Base-by-base conservation (phyloP, 53 echinoderm and acorn worm species). In the Arbacia lixula region DNA sequence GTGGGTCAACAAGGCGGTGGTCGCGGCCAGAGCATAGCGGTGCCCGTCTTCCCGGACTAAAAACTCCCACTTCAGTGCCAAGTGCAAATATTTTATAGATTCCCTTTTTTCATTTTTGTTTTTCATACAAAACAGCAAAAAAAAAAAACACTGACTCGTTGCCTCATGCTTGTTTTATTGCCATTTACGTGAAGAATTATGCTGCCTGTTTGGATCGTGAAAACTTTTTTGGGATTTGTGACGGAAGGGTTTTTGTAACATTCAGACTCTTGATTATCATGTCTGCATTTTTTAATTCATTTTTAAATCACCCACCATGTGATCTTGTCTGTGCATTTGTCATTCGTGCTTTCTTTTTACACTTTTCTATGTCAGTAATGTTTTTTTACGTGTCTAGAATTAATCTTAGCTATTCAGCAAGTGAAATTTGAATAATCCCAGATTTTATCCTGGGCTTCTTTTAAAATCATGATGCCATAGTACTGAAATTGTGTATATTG, bases 1-100 rank as follows among this genome's bases (percentile, higher is more conserved):
- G 37, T 91, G 91, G 91, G 88, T 91, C 36, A 91, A 72, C 57
- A 87, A 88, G n/a, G 38, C 87, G 1, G 1, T 91, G 3, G n/a
- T n/a, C n/a, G 61, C 83, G 5, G 88, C 72, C 0, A 53, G 71
- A 24, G 91, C 91, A 57, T 91, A 88, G 66, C 85, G 17, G 26
- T 3, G 41, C 25, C 30, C 27, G 20, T 3, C 46, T n/a, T n/a
- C n/a, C n/a, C n/a, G n/a, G n/a, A n/a, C n/a, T n/a, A n/a, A n/a
- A 41, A 22, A 26, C 41, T 41, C 22, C 29, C 42, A 71, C 42
- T 10, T 14, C 14, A 14, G 46, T 68, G 35, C 68, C 41, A 36
- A 36, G 68, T 68, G 68, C 68, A 68, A 39, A 68, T 39, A 68
- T 33, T n/a, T n/a, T 68, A 38, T 68, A 38, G 38, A 33, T 37